Conservation (phyloP, 2,797 vertebrate species). For the Nyctibius grandis region DNA sequence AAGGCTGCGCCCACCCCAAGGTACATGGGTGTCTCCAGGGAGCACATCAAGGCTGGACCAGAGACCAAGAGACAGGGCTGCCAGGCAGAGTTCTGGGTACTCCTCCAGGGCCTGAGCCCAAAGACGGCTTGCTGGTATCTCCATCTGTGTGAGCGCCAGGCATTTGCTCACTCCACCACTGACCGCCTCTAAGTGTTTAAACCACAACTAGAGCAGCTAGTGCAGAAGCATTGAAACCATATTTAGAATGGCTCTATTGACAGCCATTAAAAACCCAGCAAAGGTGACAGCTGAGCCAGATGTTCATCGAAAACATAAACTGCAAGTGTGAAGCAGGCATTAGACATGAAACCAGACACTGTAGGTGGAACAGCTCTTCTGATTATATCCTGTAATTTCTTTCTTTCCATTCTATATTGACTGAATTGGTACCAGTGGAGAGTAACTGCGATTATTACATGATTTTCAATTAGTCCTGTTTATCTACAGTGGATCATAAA, state of each 20-base stretch:
- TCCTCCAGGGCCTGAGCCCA: background rate
- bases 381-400: background rate
- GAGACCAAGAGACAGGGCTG: background rate
- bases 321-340: background rate
- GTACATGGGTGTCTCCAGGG: fast-evolving
- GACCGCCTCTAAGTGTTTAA: background rate
- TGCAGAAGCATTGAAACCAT: fast-evolving
- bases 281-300: background rate
- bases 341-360: background rate
- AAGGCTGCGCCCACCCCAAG: fast-evolving
- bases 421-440: background rate
- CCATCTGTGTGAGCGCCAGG: background rate
- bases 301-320: background rate
- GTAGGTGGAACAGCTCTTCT: background rate
- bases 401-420: background rate
- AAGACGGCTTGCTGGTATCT: background rate
- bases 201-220: background rate
- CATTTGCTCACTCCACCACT: background rate
- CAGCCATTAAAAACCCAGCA: background rate
- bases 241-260: background rate
- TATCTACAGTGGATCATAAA: background rate
- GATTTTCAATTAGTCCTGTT: background rate
- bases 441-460: fast-evolving
- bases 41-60: fast-evolving
- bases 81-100: fast-evolving